These are phyloP conservation scores for Galeopsomyia nigrocyanea DNA, from an alignment of 2,888 invertebrate species.

Conservation along the genomic window DNA sequence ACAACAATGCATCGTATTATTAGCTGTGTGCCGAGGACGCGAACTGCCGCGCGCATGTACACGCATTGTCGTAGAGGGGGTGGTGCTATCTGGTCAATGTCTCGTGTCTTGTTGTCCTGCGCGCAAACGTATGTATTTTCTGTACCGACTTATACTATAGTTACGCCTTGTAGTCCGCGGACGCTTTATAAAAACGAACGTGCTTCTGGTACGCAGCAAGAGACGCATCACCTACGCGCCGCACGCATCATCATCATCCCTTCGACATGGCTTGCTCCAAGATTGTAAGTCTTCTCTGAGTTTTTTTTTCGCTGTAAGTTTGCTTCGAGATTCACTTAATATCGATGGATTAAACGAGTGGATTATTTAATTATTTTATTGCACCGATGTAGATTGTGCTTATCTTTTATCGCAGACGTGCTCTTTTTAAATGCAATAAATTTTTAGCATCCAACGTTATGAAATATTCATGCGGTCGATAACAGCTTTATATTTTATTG, in stretches of 20 bases:
- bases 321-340: no score
- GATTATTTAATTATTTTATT: no score
- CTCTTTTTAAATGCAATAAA: no score
- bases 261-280: slow-evolving; percentile 59
- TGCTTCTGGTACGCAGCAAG: background rate
- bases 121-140: background rate
- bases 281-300: slow-evolving; percentile 54
- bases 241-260: slow-evolving; percentile 30
- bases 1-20: slow-evolving; percentile 34
- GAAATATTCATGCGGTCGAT: no score
- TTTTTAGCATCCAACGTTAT: no score
- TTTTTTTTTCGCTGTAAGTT: background rate
- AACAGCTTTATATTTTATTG: no score
- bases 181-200: slow-evolving; percentile 38
- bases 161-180: no score
- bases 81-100: background rate
- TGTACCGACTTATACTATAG: no score
- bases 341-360: no score
- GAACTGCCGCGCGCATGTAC: background rate
- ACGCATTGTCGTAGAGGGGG: slow-evolving; percentile 2
- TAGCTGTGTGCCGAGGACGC: slow-evolving; percentile 26
- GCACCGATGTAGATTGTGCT: no score
- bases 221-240: background rate
- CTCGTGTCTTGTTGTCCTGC: background rate
- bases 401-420: no score